Percentiles rank a stretch among this genome's conserved stretches.
Conservation (phyloP, 1,140 invertebrate genomes). For the Drosophila hydei region DNA sequence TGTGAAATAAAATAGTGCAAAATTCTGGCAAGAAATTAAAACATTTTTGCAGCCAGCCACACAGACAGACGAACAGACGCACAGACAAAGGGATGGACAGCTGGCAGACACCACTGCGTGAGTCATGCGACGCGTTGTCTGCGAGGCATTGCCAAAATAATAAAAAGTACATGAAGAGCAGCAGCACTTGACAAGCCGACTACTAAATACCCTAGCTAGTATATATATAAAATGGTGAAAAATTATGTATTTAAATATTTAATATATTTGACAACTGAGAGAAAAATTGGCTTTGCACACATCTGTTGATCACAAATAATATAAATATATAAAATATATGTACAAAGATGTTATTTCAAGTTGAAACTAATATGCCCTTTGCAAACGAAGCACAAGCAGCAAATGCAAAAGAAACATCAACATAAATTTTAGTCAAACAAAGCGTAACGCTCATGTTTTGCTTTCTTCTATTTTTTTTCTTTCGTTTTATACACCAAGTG, state of each 20-base stretch:
- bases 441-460: conserved; percentile 64
- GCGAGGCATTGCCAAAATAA: conserved; percentile 37
- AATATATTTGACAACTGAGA: too few species aligned
- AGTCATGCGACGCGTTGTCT: conserved; percentile 50
- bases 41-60: conserved; percentile 52
- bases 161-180: background rate
- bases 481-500: conserved; percentile 29
- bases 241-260: too few species aligned
- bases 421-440: conserved; percentile 82
- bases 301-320: too few species aligned
- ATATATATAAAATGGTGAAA: too few species aligned
- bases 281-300: too few species aligned
- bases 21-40: conserved; percentile 67
- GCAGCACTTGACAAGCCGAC: background rate
- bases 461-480: background rate
- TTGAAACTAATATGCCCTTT: background rate
- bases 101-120: conserved; percentile 45
- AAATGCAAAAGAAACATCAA: conserved; percentile 66
- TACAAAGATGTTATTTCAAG: too few species aligned
- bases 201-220: background rate
- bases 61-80: conserved; percentile 1
- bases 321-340: too few species aligned
- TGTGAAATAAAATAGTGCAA: conserved; percentile 28
- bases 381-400: background rate
- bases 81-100: conserved; percentile 51